Evolutionary conservation across 2,797 vertebrate genomes (phyloP), one percentile per base, ranked within the genome.

Genomic region (Eidolon dupreanum): DNA sequence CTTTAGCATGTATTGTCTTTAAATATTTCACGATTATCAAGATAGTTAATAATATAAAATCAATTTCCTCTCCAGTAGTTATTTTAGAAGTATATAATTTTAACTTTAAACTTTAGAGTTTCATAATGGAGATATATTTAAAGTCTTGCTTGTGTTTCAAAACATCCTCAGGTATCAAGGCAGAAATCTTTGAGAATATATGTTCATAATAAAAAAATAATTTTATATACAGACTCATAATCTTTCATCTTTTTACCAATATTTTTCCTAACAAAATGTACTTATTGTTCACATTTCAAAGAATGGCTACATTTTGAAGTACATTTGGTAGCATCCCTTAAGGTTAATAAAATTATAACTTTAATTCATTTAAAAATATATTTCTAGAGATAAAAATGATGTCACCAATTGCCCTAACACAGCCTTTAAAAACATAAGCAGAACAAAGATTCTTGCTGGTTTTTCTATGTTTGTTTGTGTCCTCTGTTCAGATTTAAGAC

Each of bases 11-110:
- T 82, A 33, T 95, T 93, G 24, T 63, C 74, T 94, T 63, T 9
- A 51, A 84, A 85, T 88, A 95, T 84, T n/a, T n/a, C 31, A 81
- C 91, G 66, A 97, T 92, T 84, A 97, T 46, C 28, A 93, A 70
- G 16, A 68, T 26, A 79, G 20, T 6, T 94, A 88, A 91, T 86
- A 46, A 73, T 53, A 22, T 81, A 66, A 94, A 90, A 75, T 24
- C 24, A 2, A 96, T 90, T 96, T 81, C 46, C 8, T 95, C 77
- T 49, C 24, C 28, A 78, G 38, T 63, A 61, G 73, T 66, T 86
- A 38, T 88, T 82, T 66, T 12, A 86, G 93, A 97, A 95, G 16
- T 74, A 36, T 22, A 33, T 36, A 31, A 19, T 61, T 94, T 51
- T 12, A 88, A 20, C 26, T 70, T 96, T 85, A 81, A 79, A 33